Conservation (phyloP, 1,140 invertebrate genomes). For the Oscheius sp. region DNA sequence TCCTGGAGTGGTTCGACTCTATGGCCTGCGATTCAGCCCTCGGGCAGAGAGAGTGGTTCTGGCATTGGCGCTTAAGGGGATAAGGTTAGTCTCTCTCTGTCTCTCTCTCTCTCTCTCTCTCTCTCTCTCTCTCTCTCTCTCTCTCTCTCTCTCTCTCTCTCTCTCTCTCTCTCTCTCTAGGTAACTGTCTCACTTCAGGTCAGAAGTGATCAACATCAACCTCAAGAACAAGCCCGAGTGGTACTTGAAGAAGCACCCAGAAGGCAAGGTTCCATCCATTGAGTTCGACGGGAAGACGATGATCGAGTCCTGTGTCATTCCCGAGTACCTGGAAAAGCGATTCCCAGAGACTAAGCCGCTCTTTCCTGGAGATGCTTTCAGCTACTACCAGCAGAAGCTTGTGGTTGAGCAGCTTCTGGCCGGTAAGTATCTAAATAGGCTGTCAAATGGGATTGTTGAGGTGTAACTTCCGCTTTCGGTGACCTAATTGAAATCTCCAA, state of each 20-base stretch:
- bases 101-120: not conserved
- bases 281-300: conserved; percentile 27
- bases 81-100: conserved; percentile 69
- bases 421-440: not conserved
- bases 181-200: no score
- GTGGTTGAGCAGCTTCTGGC: not conserved
- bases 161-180: no score
- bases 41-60: conserved; percentile 80
- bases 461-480: no score
- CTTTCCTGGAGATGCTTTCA: conserved; percentile 21
- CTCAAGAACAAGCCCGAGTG: conserved; percentile 18
- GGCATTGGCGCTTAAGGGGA: conserved; percentile 77
- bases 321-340: conserved; percentile 26
- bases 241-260: conserved; percentile 19
- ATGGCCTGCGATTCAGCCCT: conserved; percentile 85
- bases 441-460: not conserved
- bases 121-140: not conserved
- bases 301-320: conserved; percentile 24
- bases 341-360: conserved; percentile 12
- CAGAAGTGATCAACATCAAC: conserved; percentile 23
- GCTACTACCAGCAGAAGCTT: conserved; percentile 18
- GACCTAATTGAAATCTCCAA: no score
- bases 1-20: conserved; percentile 73
- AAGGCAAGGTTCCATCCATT: conserved; percentile 21
- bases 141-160: not conserved